Evolutionary conservation across 2,797 vertebrate species (phyloP).

Genomic region (Protosalanx chinensis): DNA sequence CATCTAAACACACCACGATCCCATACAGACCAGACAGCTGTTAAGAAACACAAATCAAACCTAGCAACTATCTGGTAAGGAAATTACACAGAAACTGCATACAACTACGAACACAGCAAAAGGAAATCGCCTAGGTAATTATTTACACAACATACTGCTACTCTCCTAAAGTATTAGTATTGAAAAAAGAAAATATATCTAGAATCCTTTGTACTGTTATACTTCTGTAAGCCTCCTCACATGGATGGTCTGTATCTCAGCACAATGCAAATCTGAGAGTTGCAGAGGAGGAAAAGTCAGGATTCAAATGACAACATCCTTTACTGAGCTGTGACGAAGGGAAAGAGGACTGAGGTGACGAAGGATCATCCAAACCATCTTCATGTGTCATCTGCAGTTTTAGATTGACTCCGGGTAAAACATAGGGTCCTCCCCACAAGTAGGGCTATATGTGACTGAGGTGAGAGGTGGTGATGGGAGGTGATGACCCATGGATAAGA

Average conservation of each 20-base stretch:
- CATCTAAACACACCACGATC: conserved; percentile 37
- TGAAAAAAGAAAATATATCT: not conserved
- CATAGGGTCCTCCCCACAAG: not conserved
- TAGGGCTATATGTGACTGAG: not conserved
- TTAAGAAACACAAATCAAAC: conserved; percentile 39
- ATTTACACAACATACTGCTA: not conserved
- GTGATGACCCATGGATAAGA: conserved; percentile 37
- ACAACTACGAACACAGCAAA: not conserved
- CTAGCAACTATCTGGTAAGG: conserved; percentile 15
- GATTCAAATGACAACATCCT: not conserved
- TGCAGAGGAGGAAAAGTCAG: conserved; percentile 46
- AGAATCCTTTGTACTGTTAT: not conserved
- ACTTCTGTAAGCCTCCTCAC: conserved; percentile 11
- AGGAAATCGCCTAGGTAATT: not conserved
- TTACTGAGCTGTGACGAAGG: not conserved
- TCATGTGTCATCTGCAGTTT: not conserved
- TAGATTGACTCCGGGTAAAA: not conserved
- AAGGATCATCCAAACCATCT: not conserved
- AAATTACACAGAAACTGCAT: conserved; percentile 39
- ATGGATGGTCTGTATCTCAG: conserved; percentile 35
- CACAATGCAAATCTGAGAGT: conserved; percentile 44
- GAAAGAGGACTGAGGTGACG: not conserved
- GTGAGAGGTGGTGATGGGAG: not conserved
- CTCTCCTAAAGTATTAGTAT: not conserved
- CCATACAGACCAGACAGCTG: conserved; percentile 18